Conservation (phyloP, 1,140 invertebrate genomes). For the Hyphantria cunea region DNA sequence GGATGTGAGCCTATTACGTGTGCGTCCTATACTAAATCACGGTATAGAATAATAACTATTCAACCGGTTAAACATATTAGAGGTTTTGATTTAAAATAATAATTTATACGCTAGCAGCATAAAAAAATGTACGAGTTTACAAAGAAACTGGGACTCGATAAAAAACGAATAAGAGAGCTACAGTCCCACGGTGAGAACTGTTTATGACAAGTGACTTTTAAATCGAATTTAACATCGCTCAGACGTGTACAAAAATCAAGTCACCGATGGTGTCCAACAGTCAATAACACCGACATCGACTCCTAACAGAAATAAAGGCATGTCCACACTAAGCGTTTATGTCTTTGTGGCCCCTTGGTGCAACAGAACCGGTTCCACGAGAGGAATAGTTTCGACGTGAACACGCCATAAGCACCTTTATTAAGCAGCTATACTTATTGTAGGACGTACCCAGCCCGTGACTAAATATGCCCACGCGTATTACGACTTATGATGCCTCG, state of each 20-base stretch:
- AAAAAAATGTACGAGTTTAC: constrained; percentile 27
- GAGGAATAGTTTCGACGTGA: constrained; percentile 59
- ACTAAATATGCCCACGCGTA: constrained; percentile 71
- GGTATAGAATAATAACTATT: constrained; percentile 10
- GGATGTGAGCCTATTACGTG: constrained; percentile 26
- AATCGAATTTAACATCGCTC: constrained; percentile 32
- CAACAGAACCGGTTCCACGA: constrained; percentile 60
- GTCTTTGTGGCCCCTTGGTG: constrained; percentile 41
- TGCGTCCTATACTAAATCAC: constrained; percentile 17
- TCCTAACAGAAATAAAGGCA: constrained; percentile 38
- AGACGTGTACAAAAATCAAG: constrained; percentile 28
- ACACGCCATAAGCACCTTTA: constrained; percentile 40
- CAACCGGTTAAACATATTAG: constrained; percentile 11
- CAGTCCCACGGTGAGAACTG: constrained; percentile 24
- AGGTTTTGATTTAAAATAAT: constrained; percentile 15
- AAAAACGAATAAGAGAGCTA: constrained; percentile 10
- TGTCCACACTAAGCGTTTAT: constrained; percentile 47
- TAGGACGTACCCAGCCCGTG: constrained; percentile 50
- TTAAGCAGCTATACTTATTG: constrained; percentile 51
- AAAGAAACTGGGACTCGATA: constrained; percentile 12
- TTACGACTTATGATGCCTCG: constrained; percentile 58
- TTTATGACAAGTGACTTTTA: constrained; percentile 32
- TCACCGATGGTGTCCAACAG: constrained; percentile 15
- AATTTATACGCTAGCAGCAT: constrained; percentile 13
- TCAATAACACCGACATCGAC: constrained; percentile 26